Base-by-base conservation (phyloP, 2,888 invertebrate genomes). In the Latheticus oryzae region DNA sequence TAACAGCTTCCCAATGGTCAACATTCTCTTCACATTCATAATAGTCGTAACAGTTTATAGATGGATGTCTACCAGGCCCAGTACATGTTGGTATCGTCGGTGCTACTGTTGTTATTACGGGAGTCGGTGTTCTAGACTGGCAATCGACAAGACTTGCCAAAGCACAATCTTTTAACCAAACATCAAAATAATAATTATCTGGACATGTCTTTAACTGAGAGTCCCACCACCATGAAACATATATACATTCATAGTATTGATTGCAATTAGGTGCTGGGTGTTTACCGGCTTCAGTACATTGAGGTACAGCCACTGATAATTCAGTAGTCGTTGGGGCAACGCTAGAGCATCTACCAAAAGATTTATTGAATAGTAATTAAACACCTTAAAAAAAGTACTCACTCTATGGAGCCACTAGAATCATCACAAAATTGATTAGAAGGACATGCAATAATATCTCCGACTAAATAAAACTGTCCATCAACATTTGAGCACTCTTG, bases 171-270 rank as follows among this genome's bases (percentile, higher is more conserved):
- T 16, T 5, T 13, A 33, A 33, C n/a, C 8, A 33, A 15, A 33
- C 15, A 33, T 33, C 33, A 33, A 13, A 33, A 2, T 13, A 13
- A 15, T 33, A 4, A 11, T 16, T 12, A 13, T 1, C 1, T 33
- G 33, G 33, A 16, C 33, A 33, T 3, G 1, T 33, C 15, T 33
- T 33, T 33, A 33, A 13, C 8, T 33, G 5, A n/a, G 33, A 16
- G 12, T 8, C 15, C 8, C 12, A 33, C 8, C 12, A 37, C 15
- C 5, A 42, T 7, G 21, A 38, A 24, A 13, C 24, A 8, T 7
- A 3, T 3, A 42, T 9, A n/a, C 42, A 42, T 24, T 42, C 42
- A 15, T 24, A 42, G 23, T 42, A 42, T 3, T 42, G 11, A 42
- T 42, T 13, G 15, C 42, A 42, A 1, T 15, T 13, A 8, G 23